Percentiles rank a stretch among this genome's conserved stretches.
Evolutionary conservation across 2,113 vertebrate genomes (phyloP).

Genomic region (Delphinapterus leucas): DNA sequence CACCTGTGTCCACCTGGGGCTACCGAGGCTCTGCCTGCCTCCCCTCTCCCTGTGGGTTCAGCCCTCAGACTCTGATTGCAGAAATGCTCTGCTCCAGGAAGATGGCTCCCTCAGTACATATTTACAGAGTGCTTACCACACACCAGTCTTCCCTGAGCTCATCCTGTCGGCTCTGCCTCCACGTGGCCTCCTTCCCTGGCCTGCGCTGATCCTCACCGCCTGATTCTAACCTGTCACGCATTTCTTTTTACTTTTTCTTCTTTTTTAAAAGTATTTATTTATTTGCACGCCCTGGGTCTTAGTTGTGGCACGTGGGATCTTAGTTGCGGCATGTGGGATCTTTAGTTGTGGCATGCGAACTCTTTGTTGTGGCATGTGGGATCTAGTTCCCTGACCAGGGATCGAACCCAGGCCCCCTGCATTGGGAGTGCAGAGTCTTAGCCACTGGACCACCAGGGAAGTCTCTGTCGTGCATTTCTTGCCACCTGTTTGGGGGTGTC

Average conservation of each 20-base stretch:
- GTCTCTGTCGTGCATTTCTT: neutral
- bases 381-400: neutral
- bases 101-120: neutral
- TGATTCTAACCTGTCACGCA: neutral
- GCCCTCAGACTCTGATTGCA: neutral
- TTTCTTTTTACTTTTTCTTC: neutral
- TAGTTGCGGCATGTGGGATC: neutral
- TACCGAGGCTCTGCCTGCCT: neutral
- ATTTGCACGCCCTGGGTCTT: neutral
- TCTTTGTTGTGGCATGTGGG: neutral
- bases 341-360: no score
- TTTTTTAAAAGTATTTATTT: neutral
- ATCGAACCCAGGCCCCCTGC: rapidly evolving
- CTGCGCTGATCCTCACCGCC: neutral
- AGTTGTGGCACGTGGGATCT: neutral
- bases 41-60: neutral
- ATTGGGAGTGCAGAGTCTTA: neutral
- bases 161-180: neutral
- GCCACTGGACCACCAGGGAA: neutral
- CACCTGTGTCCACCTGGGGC: neutral
- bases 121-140: neutral
- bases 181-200: neutral
- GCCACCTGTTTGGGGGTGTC: neutral
- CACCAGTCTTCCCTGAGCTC: no score
- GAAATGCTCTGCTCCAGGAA: neutral